These are phyloP conservation scores for Thymelicus acteon DNA, from an alignment of 2,888 invertebrate species.

Conservation along the genomic window DNA sequence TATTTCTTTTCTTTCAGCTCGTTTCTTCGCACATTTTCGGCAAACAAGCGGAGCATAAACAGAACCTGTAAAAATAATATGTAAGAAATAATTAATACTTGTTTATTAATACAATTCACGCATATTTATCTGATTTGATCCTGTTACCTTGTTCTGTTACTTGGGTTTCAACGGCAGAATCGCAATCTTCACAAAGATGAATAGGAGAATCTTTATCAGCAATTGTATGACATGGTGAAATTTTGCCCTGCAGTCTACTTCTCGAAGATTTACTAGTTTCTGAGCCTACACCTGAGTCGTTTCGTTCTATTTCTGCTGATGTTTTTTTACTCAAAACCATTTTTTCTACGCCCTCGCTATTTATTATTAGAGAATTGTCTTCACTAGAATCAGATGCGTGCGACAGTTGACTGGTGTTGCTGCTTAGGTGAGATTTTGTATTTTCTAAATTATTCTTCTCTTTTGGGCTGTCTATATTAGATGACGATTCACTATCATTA, in stretches of 20 bases:
- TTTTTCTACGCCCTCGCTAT: slow-evolving; percentile 85
- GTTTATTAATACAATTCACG: not conserved
- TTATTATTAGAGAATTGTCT: slow-evolving; percentile 89
- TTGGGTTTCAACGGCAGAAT: slow-evolving; percentile 91
- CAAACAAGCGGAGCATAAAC: slow-evolving; percentile 92
- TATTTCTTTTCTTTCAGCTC: slow-evolving; percentile 96
- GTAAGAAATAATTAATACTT: not conserved
- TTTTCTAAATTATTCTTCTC: slow-evolving; percentile 82
- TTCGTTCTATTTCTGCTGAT: slow-evolving; percentile 93
- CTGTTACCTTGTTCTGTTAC: slow-evolving; percentile 86
- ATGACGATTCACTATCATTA: slow-evolving; percentile 78
- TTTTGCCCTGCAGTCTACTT: slow-evolving; percentile 88
- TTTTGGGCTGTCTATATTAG: slow-evolving; percentile 81
- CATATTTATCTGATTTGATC: not conserved
- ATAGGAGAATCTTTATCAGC: slow-evolving; percentile 86
- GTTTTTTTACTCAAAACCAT: slow-evolving; percentile 83
- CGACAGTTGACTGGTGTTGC: slow-evolving; percentile 90
- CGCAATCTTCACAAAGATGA: slow-evolving; percentile 94
- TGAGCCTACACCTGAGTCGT: slow-evolving; percentile 96
- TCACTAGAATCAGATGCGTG: slow-evolving; percentile 94
- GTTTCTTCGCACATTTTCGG: slow-evolving; percentile 93
- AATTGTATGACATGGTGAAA: slow-evolving; percentile 74
- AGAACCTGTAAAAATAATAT: slow-evolving; percentile 78
- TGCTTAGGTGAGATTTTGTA: slow-evolving; percentile 81
- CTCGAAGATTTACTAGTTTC: slow-evolving; percentile 95